Evolutionary conservation across 1,140 invertebrate species (phyloP).

Genomic region (Tetramorium simillimum): DNA sequence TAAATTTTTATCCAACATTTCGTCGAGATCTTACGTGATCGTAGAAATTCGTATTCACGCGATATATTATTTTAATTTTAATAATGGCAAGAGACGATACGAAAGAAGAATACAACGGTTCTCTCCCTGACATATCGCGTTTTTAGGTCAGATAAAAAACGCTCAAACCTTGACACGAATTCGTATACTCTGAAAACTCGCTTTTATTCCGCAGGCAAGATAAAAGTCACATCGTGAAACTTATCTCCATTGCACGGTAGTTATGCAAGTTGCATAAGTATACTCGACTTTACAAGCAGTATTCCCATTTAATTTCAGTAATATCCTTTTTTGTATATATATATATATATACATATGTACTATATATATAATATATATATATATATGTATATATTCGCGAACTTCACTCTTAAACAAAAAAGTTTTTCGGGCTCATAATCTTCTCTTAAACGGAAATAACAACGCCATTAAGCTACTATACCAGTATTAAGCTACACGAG

Average conservation of each 20-base stretch:
- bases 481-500: not conserved
- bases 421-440: not conserved
- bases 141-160: conserved; percentile 54
- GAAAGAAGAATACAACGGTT: not conserved
- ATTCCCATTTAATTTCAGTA: not conserved
- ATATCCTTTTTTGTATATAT: not conserved
- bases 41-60: not conserved
- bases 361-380: not conserved
- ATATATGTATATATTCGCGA: not conserved
- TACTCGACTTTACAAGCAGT: not conserved
- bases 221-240: conserved; percentile 40
- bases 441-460: not conserved
- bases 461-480: not conserved
- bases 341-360: not conserved
- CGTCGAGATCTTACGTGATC: not conserved
- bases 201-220: conserved; percentile 26
- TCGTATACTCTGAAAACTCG: conserved; percentile 36
- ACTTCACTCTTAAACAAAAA: not conserved
- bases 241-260: conserved; percentile 2
- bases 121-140: conserved; percentile 4
- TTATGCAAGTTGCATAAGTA: conserved; percentile 22
- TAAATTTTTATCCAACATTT: not conserved
- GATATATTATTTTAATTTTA: conserved; percentile 11
- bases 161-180: conserved; percentile 47
- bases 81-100: not conserved